Evolutionary conservation across 2,113 vertebrate species (phyloP).

Genomic region (Candoia aspera): DNA sequence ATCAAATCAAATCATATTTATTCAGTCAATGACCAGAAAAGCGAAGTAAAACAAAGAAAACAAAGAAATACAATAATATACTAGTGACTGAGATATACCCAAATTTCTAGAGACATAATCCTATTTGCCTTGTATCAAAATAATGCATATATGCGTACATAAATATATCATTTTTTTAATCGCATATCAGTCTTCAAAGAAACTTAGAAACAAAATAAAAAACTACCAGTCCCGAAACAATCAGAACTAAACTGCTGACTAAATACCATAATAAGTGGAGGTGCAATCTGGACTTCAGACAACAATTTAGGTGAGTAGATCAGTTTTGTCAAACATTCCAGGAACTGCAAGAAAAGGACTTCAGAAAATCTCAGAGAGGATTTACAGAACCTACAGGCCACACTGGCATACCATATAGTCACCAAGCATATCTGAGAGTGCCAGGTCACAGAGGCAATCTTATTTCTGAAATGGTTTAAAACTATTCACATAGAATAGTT

Average conservation of each 20-base stretch:
- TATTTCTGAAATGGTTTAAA: not conserved
- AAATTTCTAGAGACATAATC: no score
- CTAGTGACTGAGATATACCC: no score
- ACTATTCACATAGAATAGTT: not conserved
- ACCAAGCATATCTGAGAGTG: not conserved
- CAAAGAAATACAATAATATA: no score
- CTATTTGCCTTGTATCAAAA: no score
- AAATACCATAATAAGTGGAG: not conserved
- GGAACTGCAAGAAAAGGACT: not conserved
- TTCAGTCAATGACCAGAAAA: no score
- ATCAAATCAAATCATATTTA: no score
- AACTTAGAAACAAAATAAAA: not conserved
- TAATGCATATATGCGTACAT: not conserved
- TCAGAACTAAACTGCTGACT: not conserved
- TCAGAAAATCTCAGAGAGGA: not conserved
- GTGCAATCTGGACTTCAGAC: not conserved
- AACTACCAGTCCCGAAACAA: not conserved
- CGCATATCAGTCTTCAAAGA: not conserved
- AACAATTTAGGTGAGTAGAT: not conserved
- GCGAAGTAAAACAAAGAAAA: no score
- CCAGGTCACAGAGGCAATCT: not conserved
- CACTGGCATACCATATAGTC: not conserved
- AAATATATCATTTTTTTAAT: not conserved
- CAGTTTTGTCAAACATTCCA: not conserved
- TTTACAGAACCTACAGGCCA: not conserved